A percentile compares a stretch with the other conserved stretches of the same genome.
These are phyloP conservation scores for Oceanites oceanicus DNA, from an alignment of 2,113 vertebrate species.

Conservation along the genomic window DNA sequence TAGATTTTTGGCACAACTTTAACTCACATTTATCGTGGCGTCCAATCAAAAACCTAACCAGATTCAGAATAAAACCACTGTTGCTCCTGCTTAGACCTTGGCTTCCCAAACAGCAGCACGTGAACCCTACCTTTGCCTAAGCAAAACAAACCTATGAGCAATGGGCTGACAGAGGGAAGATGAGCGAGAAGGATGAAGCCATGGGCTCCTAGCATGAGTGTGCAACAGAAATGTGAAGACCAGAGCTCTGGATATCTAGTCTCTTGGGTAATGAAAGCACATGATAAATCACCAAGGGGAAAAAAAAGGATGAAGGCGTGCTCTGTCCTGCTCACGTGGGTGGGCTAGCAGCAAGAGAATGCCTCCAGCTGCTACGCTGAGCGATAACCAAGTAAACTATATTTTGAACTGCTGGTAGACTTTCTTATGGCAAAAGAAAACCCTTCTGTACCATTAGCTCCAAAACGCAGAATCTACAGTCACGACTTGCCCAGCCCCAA, in stretches of 20 bases:
- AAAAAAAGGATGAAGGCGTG: neutral
- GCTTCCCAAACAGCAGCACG: neutral
- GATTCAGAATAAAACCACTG: neutral
- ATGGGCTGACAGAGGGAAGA: neutral
- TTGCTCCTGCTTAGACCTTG: neutral
- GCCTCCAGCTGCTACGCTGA: neutral
- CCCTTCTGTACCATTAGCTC: neutral
- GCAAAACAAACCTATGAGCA: neutral
- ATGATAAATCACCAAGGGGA: neutral
- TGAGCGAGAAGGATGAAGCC: neutral
- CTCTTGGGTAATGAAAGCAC: neutral
- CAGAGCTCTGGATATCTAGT: neutral
- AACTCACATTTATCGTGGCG: neutral
- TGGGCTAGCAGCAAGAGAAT: neutral
- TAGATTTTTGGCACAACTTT: neutral
- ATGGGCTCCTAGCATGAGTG: fast-evolving
- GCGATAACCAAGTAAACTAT: neutral
- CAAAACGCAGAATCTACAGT: neutral
- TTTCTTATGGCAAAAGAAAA: neutral
- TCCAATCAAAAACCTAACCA: neutral
- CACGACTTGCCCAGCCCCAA: neutral
- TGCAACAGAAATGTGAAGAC: neutral
- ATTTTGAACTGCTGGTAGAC: neutral
- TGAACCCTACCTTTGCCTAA: neutral
- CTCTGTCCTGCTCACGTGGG: neutral